phyloP scores from a whole-genome alignment of 1,140 invertebrate genomes.

The Hycleus phaleratus region DNA sequence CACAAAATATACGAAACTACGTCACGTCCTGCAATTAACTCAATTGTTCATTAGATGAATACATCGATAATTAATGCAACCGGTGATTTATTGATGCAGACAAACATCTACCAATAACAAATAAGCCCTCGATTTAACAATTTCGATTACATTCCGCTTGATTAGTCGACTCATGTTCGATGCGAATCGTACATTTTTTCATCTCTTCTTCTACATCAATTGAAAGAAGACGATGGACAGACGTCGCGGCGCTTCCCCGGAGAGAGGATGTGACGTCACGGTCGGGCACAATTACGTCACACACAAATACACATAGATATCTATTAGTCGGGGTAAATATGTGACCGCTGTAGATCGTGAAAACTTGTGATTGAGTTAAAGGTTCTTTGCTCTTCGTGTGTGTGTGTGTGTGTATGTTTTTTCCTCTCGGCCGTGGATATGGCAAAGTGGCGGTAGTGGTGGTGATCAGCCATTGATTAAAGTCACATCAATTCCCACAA shows the following conservation, averaged over 20 bases:
- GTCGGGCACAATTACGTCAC: conserved; percentile 34
- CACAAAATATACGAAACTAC: conserved; percentile 23
- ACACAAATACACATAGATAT: conserved; percentile 36
- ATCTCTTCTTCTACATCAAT: too few species aligned
- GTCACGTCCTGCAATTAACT: conserved; percentile 32
- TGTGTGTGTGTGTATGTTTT: background rate
- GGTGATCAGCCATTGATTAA: conserved; percentile 35
- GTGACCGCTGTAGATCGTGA: conserved; percentile 32
- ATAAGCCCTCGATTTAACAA: too few species aligned
- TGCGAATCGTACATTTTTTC: too few species aligned
- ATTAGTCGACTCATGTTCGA: too few species aligned
- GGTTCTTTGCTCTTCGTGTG: conserved; percentile 4
- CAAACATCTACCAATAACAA: too few species aligned
- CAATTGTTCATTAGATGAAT: conserved; percentile 34
- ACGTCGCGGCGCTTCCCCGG: background rate
- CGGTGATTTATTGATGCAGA: too few species aligned
- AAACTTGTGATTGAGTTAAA: conserved; percentile 38
- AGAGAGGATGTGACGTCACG: conserved; percentile 31
- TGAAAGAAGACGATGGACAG: too few species aligned
- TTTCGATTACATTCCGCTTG: too few species aligned
- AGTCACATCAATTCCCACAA: conserved; percentile 32
- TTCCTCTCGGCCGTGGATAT: background rate
- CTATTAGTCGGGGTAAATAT: conserved; percentile 34
- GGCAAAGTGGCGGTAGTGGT: conserved; percentile 6
- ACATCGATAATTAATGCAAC: conserved; percentile 31